These are phyloP conservation scores for Anodontia alba DNA, from an alignment of 2,888 invertebrate species.

Conservation along the genomic window DNA sequence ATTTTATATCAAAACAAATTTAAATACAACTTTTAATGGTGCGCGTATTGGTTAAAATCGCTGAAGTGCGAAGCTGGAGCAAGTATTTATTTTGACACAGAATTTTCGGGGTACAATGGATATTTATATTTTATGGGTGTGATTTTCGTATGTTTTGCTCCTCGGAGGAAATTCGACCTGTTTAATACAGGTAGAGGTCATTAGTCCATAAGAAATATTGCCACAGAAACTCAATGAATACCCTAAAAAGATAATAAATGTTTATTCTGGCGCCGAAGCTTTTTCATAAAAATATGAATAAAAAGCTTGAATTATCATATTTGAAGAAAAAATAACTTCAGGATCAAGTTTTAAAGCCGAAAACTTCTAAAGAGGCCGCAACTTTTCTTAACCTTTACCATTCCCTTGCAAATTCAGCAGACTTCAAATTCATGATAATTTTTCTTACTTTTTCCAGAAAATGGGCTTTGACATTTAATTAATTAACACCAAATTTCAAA, in stretches of 20 bases:
- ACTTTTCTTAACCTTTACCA: too few relatives aligned
- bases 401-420: too few relatives aligned
- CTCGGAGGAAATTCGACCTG: background rate
- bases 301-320: slow-evolving; percentile 16
- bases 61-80: slow-evolving; percentile 13
- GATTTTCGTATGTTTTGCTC: slow-evolving; percentile 6
- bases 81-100: slow-evolving; percentile 12
- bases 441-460: too few relatives aligned
- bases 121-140: background rate
- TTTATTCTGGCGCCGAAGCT: slow-evolving; percentile 13
- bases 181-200: background rate
- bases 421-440: too few relatives aligned
- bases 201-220: slow-evolving; percentile 8
- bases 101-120: slow-evolving; percentile 1
- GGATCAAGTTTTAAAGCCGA: slow-evolving; percentile 1
- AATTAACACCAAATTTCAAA: too few relatives aligned
- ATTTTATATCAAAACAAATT: slow-evolving; percentile 18
- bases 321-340: background rate
- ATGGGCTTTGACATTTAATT: too few relatives aligned
- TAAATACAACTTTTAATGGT: slow-evolving; percentile 18
- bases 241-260: slow-evolving; percentile 17
- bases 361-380: background rate
- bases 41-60: slow-evolving; percentile 1
- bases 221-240: background rate
- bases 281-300: slow-evolving; percentile 6